A percentile compares a stretch with the other conserved stretches of the same genome.
phyloP scores from a whole-genome alignment of 2,113 vertebrate genomes.

The Callospermophilus lateralis region DNA sequence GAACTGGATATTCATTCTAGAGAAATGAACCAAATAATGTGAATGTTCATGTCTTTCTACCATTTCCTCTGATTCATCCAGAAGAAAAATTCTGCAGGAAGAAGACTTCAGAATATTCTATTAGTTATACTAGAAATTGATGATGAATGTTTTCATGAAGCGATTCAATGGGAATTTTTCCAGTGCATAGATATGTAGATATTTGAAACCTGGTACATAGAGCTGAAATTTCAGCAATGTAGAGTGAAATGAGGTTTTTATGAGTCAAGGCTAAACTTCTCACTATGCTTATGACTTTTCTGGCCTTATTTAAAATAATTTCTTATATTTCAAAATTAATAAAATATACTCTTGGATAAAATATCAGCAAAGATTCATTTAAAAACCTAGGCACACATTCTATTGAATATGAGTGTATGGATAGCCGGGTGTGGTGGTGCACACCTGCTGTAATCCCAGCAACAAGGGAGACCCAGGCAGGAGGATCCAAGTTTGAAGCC shows the following conservation, averaged over 20 bases:
- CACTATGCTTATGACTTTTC: background rate
- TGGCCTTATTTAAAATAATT: background rate
- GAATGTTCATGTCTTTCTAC: background rate
- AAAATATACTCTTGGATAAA: background rate
- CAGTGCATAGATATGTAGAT: background rate
- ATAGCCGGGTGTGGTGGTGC: rapidly evolving
- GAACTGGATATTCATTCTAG: background rate
- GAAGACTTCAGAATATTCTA: background rate
- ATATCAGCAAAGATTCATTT: background rate
- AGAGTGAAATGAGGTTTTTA: background rate
- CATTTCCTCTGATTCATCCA: background rate
- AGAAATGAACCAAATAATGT: background rate
- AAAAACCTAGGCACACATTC: background rate
- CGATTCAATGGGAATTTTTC: background rate
- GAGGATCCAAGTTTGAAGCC: too few relatives aligned
- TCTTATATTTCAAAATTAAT: background rate
- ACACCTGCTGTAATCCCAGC: too few relatives aligned
- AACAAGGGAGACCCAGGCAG: too few relatives aligned
- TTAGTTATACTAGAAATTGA: background rate
- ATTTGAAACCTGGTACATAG: background rate
- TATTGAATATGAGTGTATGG: background rate
- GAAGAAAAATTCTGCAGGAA: background rate
- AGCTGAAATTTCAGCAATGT: background rate
- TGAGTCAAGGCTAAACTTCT: background rate
- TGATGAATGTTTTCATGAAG: background rate